These are phyloP conservation scores for Grammomys surdaster DNA, from an alignment of 2,113 vertebrate species.

Conservation along the genomic window DNA sequence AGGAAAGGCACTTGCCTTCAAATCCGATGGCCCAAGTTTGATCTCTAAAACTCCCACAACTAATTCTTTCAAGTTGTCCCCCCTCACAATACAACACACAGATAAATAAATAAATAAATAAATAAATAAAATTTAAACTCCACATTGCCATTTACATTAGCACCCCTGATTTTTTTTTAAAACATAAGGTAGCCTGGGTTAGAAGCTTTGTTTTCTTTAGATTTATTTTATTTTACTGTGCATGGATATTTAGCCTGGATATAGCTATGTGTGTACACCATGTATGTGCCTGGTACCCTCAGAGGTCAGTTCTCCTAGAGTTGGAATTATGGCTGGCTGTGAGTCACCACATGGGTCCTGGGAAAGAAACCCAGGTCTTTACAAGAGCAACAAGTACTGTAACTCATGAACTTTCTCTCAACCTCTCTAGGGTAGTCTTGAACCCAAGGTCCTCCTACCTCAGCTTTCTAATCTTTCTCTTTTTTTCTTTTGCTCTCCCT, in stretches of 20 bases:
- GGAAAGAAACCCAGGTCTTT: neutral
- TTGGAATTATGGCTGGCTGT: neutral
- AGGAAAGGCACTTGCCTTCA: neutral
- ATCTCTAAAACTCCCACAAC: neutral
- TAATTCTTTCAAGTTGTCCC: neutral
- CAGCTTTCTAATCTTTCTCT: neutral
- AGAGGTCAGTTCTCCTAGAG: neutral
- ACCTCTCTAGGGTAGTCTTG: neutral
- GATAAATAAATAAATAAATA: neutral
- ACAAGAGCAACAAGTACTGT: neutral
- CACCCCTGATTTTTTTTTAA: neutral
- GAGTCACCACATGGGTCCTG: neutral
- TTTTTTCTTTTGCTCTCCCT: neutral
- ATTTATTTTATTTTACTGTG: neutral
- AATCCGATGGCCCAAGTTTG: neutral
- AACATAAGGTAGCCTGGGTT: neutral
- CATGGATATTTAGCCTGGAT: neutral
- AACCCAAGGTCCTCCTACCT: neutral
- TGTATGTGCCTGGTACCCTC: neutral
- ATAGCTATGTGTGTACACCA: neutral
- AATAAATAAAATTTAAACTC: neutral
- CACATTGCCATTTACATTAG: neutral
- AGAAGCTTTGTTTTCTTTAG: neutral
- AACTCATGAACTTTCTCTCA: neutral
- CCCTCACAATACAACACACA: no score